Conservation (phyloP, 1,140 invertebrate genomes). For the Neotoxoptera formosana region DNA sequence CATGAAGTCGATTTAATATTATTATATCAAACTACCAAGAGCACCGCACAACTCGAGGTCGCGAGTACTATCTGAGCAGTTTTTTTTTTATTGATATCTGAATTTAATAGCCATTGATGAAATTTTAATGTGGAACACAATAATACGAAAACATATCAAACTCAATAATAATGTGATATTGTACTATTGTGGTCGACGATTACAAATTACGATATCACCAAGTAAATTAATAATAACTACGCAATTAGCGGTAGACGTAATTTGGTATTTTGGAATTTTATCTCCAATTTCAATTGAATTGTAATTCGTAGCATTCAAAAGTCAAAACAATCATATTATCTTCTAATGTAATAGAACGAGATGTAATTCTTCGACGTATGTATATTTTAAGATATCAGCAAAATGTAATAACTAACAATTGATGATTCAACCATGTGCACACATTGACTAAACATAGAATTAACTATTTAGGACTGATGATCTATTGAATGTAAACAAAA, state of each 20-base stretch:
- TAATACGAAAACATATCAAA: background rate
- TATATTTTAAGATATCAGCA: background rate
- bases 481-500: background rate
- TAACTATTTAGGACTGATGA: background rate
- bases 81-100: background rate
- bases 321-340: slow-evolving; percentile 13
- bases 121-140: background rate
- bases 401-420: background rate
- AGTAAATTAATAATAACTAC: background rate
- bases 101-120: background rate
- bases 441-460: background rate
- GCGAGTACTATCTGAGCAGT: background rate
- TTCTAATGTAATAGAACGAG: background rate
- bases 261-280: background rate
- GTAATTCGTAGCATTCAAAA: background rate
- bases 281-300: background rate
- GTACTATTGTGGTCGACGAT: background rate
- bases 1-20: background rate
- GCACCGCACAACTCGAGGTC: background rate
- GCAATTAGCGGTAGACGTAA: background rate
- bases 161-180: background rate
- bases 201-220: background rate
- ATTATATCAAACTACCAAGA: background rate
- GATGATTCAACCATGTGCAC: background rate
- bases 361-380: background rate